Evolutionary conservation across 2,888 invertebrate genomes (phyloP).

Genomic region (Nomada flava): DNA sequence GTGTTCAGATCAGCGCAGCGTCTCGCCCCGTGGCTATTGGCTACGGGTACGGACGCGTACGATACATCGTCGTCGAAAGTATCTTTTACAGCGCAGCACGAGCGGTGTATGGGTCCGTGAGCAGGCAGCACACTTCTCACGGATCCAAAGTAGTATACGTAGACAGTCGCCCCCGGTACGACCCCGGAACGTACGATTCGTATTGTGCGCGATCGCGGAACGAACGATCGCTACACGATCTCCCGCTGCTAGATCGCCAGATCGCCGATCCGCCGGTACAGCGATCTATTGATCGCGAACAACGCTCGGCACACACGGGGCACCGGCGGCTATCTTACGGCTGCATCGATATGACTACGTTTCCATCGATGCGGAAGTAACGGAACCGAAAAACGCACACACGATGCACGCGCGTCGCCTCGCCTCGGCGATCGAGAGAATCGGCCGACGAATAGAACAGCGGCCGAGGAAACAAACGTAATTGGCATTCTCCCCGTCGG

Average conservation of each 20-base stretch:
- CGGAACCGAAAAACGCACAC: slow-evolving; percentile 60
- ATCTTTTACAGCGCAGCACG: slow-evolving; percentile 62
- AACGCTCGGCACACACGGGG: slow-evolving; percentile 76
- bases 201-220: slow-evolving; percentile 78
- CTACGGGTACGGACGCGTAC: slow-evolving; percentile 5
- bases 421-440: slow-evolving; percentile 8
- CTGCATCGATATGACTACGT: slow-evolving; percentile 74
- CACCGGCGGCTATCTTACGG: slow-evolving; percentile 62
- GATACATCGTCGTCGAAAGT: slow-evolving; percentile 49
- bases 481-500: slow-evolving; percentile 64
- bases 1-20: neutral
- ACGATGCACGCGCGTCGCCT: slow-evolving; percentile 39
- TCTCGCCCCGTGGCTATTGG: slow-evolving; percentile 10
- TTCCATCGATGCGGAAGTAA: slow-evolving; percentile 74
- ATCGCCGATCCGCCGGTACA: slow-evolving; percentile 79
- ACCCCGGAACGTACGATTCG: slow-evolving; percentile 78
- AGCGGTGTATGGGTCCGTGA: slow-evolving; percentile 63
- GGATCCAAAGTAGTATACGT: slow-evolving; percentile 75
- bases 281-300: slow-evolving; percentile 81
- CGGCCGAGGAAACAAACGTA: slow-evolving; percentile 47
- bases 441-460: neutral
- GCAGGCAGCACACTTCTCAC: slow-evolving; percentile 75
- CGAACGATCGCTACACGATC: slow-evolving; percentile 82
- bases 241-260: slow-evolving; percentile 81
- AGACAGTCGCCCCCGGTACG: slow-evolving; percentile 74